These are phyloP conservation scores for Caradrina kadenii DNA, from an alignment of 2,888 invertebrate genomes.

Conservation along the genomic window DNA sequence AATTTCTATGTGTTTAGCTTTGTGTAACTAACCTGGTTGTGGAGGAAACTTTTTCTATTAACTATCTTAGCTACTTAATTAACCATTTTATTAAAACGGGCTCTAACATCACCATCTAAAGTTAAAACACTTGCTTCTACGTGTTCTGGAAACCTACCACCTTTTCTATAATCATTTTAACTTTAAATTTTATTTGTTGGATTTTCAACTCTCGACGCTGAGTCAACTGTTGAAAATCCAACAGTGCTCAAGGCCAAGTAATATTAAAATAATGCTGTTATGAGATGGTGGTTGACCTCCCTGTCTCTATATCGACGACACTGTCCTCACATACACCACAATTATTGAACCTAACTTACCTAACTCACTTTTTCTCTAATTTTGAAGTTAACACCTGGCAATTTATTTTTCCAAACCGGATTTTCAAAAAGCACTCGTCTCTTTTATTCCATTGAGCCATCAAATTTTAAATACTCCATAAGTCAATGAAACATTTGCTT, in stretches of 20 bases:
- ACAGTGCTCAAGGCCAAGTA: too few species aligned
- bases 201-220: too few species aligned
- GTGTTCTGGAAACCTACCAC: not conserved
- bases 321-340: constrained; percentile 21
- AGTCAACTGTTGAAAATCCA: too few species aligned
- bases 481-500: too few species aligned
- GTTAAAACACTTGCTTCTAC: not conserved
- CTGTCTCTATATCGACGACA: constrained; percentile 1
- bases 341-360: not conserved
- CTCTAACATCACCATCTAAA: constrained; percentile 18
- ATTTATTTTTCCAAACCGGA: not conserved
- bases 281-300: too few species aligned
- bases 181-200: too few species aligned
- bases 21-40: constrained; percentile 80
- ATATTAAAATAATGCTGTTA: too few species aligned
- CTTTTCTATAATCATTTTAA: too few species aligned
- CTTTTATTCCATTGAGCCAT: not conserved
- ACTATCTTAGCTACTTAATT: constrained; percentile 25
- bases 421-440: not conserved
- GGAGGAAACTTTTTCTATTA: constrained; percentile 78
- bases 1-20: constrained; percentile 86
- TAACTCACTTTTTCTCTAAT: not conserved
- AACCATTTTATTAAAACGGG: constrained; percentile 32
- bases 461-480: too few species aligned
- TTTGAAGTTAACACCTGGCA: not conserved